Base-by-base conservation (phyloP, 2,888 invertebrate species). In the Trissonchulus latispiculum region DNA sequence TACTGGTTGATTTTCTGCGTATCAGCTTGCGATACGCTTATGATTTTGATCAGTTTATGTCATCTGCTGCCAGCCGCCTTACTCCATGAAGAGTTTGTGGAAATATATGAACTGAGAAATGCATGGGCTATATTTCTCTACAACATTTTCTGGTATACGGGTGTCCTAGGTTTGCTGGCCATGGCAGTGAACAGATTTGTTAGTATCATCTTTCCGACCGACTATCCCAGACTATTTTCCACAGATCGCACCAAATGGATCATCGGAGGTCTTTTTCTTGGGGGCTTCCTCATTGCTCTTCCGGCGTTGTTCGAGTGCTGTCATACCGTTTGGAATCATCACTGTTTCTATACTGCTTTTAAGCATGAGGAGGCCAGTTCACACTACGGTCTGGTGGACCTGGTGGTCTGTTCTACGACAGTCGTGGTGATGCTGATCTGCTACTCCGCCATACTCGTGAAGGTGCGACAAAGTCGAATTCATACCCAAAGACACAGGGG, bases 101-200 rank as follows among this genome's bases (percentile, higher is more conserved):
- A 32, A 3, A 36, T 68, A n/a, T 32, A 8, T 68, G 33, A 37
- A 2, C 59, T 70, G 48, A n/a, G 70, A n/a, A 71, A 80, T 72
- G 77, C 79, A 32, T 69, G 78, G 1, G 80, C 79, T 78, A 77
- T 81, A 29, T 81, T 81, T 72, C 76, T 80, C 75, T 81, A 81
- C 75, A 79, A 81, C 72, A 75, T 81, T 31, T 81, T 80, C 74
- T 81, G 81, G 81, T 81, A 81, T 74, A 78, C 80, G n/a, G 80
- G 78, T 28, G 81, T 81, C 3, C 77, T 81, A 1, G 79, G 80
- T 68, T 74, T 81, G 32, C 79, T 79, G 8, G 75, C 79, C 29
- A 81, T 81, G 81, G 81, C 81, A 1, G 76, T 78, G 28, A 81
- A 81, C 75, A 75, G 81, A 78, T 80, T 80, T 75, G 80, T 79